A percentile compares a stretch with the other conserved stretches of the same genome.
Conservation (phyloP, 1,140 invertebrate genomes). For the Drosophila tropicalis region DNA sequence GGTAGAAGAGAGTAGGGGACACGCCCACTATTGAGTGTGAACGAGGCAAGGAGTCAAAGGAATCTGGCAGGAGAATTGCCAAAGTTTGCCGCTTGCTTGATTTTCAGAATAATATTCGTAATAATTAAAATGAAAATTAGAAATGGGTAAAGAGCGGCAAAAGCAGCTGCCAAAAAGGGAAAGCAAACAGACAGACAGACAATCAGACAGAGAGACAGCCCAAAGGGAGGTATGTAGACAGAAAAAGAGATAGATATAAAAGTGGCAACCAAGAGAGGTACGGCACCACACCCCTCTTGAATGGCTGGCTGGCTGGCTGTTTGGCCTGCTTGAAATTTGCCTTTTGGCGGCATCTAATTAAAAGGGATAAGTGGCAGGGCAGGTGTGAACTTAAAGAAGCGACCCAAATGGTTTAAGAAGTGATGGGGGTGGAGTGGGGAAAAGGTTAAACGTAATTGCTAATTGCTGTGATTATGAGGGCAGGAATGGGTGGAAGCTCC, state of each 20-base stretch:
- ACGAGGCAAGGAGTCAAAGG: background rate
- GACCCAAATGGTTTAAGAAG: conserved; percentile 2
- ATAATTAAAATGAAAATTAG: conserved; percentile 81
- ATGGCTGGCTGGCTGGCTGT: conserved; percentile 38
- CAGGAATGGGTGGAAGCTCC: background rate
- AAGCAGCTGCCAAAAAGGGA: conserved; percentile 61
- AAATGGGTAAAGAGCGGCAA: conserved; percentile 54
- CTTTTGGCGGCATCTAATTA: conserved; percentile 76
- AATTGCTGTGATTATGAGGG: conserved; percentile 73
- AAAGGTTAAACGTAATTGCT: conserved; percentile 61
- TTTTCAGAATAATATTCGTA: conserved; percentile 74
- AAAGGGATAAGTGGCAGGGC: conserved; percentile 73
- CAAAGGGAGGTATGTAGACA: too few relatives aligned
- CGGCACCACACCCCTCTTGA: conserved; percentile 34
- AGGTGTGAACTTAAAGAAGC: conserved; percentile 63
- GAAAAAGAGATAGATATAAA: background rate
- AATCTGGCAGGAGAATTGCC: conserved; percentile 25
- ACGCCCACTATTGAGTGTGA: conserved; percentile 22
- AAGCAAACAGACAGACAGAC: conserved; percentile 36
- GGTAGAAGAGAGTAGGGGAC: too few relatives aligned
- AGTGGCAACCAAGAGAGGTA: background rate
- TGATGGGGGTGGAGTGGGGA: background rate
- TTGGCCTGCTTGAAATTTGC: conserved; percentile 57
- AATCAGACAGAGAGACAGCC: background rate
- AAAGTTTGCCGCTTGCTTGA: conserved; percentile 73